phyloP scores from a whole-genome alignment of 2,888 invertebrate species.

The Ellobium chinense region DNA sequence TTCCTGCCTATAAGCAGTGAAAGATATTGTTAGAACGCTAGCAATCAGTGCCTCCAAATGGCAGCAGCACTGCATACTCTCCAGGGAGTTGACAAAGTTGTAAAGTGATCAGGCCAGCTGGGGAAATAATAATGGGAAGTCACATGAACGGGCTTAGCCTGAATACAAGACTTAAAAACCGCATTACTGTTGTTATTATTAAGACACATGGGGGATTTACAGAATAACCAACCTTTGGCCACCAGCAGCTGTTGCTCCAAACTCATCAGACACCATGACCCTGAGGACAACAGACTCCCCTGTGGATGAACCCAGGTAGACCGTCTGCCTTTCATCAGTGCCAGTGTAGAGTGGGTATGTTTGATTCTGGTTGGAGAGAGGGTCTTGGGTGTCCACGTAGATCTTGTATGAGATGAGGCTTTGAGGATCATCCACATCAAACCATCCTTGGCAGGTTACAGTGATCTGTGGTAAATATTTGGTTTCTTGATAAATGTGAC shows the following conservation, averaged over 20 bases:
- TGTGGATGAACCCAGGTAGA: conserved; percentile 60
- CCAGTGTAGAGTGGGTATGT: conserved; percentile 60
- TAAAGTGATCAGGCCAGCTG: too few relatives aligned
- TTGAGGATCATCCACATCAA: conserved; percentile 54
- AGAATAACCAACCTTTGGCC: conserved; percentile 37
- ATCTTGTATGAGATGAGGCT: conserved; percentile 49
- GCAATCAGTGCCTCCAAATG: too few relatives aligned
- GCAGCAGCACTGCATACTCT: too few relatives aligned
- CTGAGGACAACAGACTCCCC: conserved; percentile 52
- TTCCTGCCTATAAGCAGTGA: too few relatives aligned
- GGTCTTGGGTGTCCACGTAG: conserved; percentile 44
- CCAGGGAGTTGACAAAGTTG: too few relatives aligned
- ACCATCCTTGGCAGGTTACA: conserved; percentile 56
- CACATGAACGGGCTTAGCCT: too few relatives aligned
- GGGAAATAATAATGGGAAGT: too few relatives aligned
- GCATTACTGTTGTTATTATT: too few relatives aligned
- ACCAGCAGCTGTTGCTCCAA: conserved; percentile 51
- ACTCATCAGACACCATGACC: conserved; percentile 60
- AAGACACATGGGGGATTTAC: neutral
- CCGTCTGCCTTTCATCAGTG: conserved; percentile 45
- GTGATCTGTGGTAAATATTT: too few relatives aligned
- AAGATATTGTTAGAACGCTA: too few relatives aligned
- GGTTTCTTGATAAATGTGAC: too few relatives aligned
- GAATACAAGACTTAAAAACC: too few relatives aligned
- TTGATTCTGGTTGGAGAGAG: conserved; percentile 16